A percentile compares a stretch with the other conserved stretches of the same genome.
Conservation (phyloP, 2,113 vertebrate species). For the Rattus norvegicus region GRCr8 NC_086021.1:150400001-150400500, state of each 20-base stretch:
- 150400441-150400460: constrained; percentile 74
- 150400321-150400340: constrained; percentile 81
- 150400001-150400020: constrained; percentile 21
- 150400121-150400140: constrained; percentile 62
- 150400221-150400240: not conserved
- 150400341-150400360: constrained; percentile 81
- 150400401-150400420: constrained; percentile 67
- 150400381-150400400: constrained; percentile 83
- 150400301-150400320: constrained; percentile 66
- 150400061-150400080: constrained; percentile 55
- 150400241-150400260: not conserved
- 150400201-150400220: not conserved
- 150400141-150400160: constrained; percentile 46
- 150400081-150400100: not conserved
- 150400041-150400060: constrained; percentile 66
- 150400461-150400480: constrained; percentile 75
- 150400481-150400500: constrained; percentile 78
- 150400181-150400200: constrained; percentile 7
- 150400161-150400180: constrained; percentile 38
- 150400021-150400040: constrained; percentile 44
- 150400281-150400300: constrained; percentile 73
- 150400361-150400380: constrained; percentile 81
- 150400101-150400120: not conserved
- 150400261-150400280: constrained; percentile 61
- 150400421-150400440: constrained; percentile 72